phyloP scores from a whole-genome alignment of 1,140 invertebrate genomes.

The Grapholita molesta region DNA sequence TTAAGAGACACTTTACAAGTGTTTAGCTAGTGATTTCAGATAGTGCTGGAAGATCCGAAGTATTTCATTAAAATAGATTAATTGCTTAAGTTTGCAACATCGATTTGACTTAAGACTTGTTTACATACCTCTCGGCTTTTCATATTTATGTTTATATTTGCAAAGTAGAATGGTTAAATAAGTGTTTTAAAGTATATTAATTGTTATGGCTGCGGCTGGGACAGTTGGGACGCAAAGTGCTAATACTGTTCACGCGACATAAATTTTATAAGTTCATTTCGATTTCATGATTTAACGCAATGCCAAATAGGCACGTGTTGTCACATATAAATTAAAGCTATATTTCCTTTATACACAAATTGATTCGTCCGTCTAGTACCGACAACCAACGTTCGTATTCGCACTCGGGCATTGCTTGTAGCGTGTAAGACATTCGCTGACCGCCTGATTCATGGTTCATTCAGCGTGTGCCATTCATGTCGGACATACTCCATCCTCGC shows the following conservation, averaged over 20 bases:
- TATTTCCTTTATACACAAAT: neutral
- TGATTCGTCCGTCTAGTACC: conserved; percentile 5
- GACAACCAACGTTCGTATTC: conserved; percentile 11
- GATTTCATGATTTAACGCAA: no score
- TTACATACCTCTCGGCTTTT: neutral
- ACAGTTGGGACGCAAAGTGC: no score
- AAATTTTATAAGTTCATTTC: no score
- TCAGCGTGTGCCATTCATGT: conserved; percentile 17
- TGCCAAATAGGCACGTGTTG: neutral
- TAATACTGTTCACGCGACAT: no score
- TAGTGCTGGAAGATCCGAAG: neutral
- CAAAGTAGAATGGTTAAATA: no score
- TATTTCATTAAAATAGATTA: conserved; percentile 1
- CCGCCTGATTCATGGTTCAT: conserved; percentile 12
- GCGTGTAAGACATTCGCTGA: conserved; percentile 15
- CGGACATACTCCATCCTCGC: conserved; percentile 2
- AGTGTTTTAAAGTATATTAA: no score
- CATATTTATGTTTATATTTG: neutral
- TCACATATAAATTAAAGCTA: neutral
- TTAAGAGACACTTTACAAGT: neutral
- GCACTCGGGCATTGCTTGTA: conserved; percentile 7
- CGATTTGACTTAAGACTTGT: neutral
- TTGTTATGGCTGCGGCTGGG: no score
- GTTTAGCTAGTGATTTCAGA: neutral
- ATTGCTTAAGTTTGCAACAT: neutral